Conservation (phyloP, 2,888 invertebrate species). For the Pseudococcus jackbeardsleyi region DNA sequence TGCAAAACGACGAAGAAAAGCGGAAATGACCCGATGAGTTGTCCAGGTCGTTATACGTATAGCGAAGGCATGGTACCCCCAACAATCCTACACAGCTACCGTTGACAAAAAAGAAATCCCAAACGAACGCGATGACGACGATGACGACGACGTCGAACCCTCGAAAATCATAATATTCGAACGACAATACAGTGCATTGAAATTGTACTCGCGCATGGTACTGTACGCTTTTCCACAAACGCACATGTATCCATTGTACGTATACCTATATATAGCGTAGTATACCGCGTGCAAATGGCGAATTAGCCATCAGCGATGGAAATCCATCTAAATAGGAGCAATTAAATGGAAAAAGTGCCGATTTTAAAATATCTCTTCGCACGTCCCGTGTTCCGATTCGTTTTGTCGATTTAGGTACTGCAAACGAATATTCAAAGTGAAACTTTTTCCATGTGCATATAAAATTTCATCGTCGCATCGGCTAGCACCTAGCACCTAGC, state of each 20-base stretch:
- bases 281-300: background rate
- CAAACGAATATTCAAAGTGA: background rate
- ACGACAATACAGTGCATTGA: background rate
- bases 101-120: background rate
- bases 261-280: background rate
- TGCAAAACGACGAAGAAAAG: constrained; percentile 29
- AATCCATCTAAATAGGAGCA: constrained; percentile 23
- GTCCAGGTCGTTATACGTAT: constrained; percentile 22
- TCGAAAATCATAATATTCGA: constrained; percentile 1
- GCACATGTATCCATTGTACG: background rate
- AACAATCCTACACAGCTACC: background rate
- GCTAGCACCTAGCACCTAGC: too few relatives aligned
- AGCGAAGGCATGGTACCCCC: background rate
- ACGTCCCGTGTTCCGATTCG: background rate
- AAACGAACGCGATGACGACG: background rate
- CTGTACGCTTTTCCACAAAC: background rate
- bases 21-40: constrained; percentile 36
- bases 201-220: background rate
- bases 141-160: background rate
- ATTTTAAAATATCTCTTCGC: background rate
- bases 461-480: background rate
- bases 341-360: constrained; percentile 19
- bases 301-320: background rate
- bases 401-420: background rate
- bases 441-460: constrained; percentile 8